Evolutionary conservation across 2,888 invertebrate genomes (phyloP), one percentile per base, ranked within the genome.

Genomic region (Osedax frankpressi): DNA sequence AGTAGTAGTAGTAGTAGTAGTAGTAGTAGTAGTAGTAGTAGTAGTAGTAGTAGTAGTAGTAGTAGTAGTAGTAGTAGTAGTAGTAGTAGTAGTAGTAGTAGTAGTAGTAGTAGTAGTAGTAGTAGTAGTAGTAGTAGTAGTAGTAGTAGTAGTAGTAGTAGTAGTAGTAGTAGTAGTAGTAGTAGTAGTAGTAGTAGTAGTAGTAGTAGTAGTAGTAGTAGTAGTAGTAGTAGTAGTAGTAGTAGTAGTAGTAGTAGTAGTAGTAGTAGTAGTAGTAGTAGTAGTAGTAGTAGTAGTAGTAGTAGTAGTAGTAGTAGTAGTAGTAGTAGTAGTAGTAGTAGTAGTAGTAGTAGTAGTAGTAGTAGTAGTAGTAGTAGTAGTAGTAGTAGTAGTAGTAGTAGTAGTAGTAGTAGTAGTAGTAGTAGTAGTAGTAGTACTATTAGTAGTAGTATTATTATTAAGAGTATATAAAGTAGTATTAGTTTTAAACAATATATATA

Each of bases 151-250:
- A 73, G 44, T 73, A 73, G 26, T 65, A 63, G 11, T 72, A 59
- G 11, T 0, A 72, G 63, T 72, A 72, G 70, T 72, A 73, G 68
- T 70, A 70, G 1, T 70, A 73, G 68, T 70, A 73, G 68, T 70
- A 73, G 68, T 73, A 28, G 68, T 28, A 70, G 73, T 70, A 70
- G 28, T 73, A 73, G 73, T 26, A 27, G 68, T 70, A 73, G 73
- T 73, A 28, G 68, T 70, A 73, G 73, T 28, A 70, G 73, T 73
- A 73, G 68, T 70, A 70, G 73, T 70, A 73, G 73, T 73, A 28
- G 73, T 30, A 73, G 73, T 2, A 70, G 73, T 73, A 70, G 73
- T 70, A 28, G 73, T 73, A 70, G 73, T 70, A 70, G 73, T 70
- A 73, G 70, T 1, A 14, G 59, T 59, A 44, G 30, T n/a, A 44